Evolutionary conservation across 2,888 invertebrate species (phyloP).

Genomic region (Plagodis dolabraria): DNA sequence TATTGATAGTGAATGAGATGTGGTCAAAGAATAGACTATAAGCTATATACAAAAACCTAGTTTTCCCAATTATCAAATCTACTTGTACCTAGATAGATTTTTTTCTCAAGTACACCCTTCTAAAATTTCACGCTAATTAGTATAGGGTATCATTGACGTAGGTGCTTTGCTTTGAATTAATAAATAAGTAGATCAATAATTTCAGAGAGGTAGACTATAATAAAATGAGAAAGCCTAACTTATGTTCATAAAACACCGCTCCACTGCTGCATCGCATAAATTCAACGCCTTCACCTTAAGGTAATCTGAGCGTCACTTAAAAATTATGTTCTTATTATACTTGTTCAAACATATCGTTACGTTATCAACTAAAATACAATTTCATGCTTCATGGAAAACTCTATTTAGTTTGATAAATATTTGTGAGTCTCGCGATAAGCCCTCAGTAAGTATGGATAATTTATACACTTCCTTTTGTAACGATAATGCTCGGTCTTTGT

Average conservation of each 20-base stretch:
- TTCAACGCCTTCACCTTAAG: constrained; percentile 33
- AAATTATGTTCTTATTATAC: constrained; percentile 31
- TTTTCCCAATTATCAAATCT: too few species aligned
- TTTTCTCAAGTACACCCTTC: too few species aligned
- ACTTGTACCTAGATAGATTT: too few species aligned
- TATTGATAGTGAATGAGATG: too few species aligned
- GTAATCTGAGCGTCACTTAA: constrained; percentile 16
- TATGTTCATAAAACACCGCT: constrained; percentile 35
- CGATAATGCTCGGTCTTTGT: constrained; percentile 81
- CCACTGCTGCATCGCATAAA: constrained; percentile 34
- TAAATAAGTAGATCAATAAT: constrained; percentile 23
- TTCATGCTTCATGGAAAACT: constrained; percentile 64
- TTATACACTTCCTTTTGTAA: constrained; percentile 79
- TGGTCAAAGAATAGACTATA: too few species aligned
- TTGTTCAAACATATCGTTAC: constrained; percentile 21
- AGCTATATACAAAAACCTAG: too few species aligned
- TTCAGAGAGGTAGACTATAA: too few species aligned
- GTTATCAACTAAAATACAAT: constrained; percentile 57
- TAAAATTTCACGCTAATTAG: too few species aligned
- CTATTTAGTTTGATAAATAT: constrained; percentile 73
- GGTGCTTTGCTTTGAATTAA: constrained; percentile 15
- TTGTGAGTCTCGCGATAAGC: constrained; percentile 69
- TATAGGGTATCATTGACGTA: too few species aligned
- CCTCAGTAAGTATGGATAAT: constrained; percentile 64
- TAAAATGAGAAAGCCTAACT: background rate